phyloP scores from a whole-genome alignment of 2,888 invertebrate genomes.

The Endomychus coccineus region DNA sequence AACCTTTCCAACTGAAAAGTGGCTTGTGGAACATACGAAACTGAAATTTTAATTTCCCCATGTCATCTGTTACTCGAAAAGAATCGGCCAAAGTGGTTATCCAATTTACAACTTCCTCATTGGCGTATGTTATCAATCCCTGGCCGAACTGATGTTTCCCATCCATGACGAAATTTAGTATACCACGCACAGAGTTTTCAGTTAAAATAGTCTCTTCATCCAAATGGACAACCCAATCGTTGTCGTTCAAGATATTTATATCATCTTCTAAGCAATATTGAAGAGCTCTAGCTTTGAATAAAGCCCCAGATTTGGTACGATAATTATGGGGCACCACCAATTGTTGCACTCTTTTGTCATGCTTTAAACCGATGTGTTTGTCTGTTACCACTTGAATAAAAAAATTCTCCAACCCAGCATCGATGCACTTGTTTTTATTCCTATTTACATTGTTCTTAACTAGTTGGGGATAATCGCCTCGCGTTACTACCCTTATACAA shows the following conservation, averaged over 20 bases:
- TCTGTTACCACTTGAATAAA: conserved; percentile 95
- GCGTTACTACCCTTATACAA: conserved; percentile 87
- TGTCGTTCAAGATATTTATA: conserved; percentile 76
- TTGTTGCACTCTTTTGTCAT: conserved; percentile 75
- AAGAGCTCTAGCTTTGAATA: conserved; percentile 89
- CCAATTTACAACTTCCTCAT: conserved; percentile 95
- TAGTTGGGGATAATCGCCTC: conserved; percentile 88
- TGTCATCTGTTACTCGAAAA: conserved; percentile 93
- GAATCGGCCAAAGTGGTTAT: conserved; percentile 92
- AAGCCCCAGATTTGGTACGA: conserved; percentile 81
- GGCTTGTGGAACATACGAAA: conserved; percentile 92
- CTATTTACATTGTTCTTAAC: conserved; percentile 79
- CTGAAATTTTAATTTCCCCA: conserved; percentile 92
- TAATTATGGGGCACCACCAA: conserved; percentile 83
- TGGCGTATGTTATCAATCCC: conserved; percentile 92
- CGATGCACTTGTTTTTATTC: conserved; percentile 80
- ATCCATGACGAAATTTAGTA: conserved; percentile 89
- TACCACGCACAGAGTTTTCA: conserved; percentile 81
- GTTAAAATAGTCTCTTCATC: conserved; percentile 95
- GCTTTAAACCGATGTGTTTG: conserved; percentile 68
- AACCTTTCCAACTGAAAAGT: conserved; percentile 96
- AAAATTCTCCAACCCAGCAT: conserved; percentile 90
- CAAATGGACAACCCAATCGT: conserved; percentile 95
- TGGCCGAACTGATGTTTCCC: conserved; percentile 95
- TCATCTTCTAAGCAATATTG: conserved; percentile 92